Percentiles rank a stretch among this genome's conserved stretches.
Conservation (phyloP, 2,797 vertebrate species). For the Enteromius radiatus region DNA sequence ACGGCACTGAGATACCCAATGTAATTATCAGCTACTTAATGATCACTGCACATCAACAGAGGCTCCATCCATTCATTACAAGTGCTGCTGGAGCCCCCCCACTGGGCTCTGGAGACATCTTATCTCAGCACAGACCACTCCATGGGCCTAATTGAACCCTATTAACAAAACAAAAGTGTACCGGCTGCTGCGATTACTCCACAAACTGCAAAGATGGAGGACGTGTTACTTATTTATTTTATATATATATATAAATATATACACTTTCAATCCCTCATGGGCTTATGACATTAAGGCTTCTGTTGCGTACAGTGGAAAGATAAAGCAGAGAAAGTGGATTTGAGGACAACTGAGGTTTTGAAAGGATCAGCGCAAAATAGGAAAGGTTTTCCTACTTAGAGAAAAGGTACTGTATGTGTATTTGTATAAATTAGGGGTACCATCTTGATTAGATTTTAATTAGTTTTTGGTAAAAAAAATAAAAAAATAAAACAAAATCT, state of each 20-base stretch:
- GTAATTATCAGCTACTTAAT: slow-evolving; percentile 92
- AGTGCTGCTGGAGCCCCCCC: slow-evolving; percentile 82
- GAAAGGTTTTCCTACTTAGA: background rate
- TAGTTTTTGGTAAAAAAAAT: background rate
- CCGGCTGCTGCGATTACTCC: slow-evolving; percentile 53
- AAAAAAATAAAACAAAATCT: background rate
- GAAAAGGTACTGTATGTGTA: background rate
- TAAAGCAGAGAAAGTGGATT: slow-evolving; percentile 25
- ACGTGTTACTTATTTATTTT: slow-evolving; percentile 34
- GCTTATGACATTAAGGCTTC: slow-evolving; percentile 47
- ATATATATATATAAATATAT: slow-evolving; percentile 34
- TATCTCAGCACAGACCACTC: slow-evolving; percentile 79
- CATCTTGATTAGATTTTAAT: slow-evolving; percentile 20
- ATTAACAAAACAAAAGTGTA: slow-evolving; percentile 85
- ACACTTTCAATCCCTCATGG: slow-evolving; percentile 21
- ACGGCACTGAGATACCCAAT: slow-evolving; percentile 81
- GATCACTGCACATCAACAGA: slow-evolving; percentile 83
- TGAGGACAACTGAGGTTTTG: slow-evolving; percentile 24
- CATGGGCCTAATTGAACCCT: slow-evolving; percentile 86
- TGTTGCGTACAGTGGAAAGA: slow-evolving; percentile 46
- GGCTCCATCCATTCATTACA: slow-evolving; percentile 86
- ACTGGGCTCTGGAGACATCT: slow-evolving; percentile 77
- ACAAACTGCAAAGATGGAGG: slow-evolving; percentile 36
- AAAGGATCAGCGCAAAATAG: background rate
- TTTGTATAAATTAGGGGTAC: background rate